Conservation (phyloP, 2,888 invertebrate species). For the Antheraea yamamai region DNA sequence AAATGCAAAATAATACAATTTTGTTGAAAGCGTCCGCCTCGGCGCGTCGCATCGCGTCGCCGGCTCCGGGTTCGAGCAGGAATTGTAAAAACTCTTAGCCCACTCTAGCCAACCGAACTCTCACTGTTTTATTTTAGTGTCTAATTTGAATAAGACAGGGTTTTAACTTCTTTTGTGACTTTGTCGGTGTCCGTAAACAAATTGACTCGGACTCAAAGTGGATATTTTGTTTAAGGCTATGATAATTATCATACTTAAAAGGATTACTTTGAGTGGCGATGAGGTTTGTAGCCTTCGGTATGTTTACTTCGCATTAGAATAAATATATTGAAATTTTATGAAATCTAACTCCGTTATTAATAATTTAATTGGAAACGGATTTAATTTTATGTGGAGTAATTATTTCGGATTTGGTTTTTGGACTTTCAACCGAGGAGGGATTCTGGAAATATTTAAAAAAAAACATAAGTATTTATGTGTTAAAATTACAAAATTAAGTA, state of each 20-base stretch:
- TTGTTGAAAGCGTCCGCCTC: constrained; percentile 65
- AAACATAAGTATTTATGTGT: no score
- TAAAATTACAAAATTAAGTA: no score
- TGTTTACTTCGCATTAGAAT: constrained; percentile 3
- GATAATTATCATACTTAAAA: constrained; percentile 43
- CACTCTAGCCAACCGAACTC: constrained; percentile 16
- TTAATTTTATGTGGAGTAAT: neutral
- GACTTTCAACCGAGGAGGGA: no score
- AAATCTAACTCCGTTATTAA: neutral
- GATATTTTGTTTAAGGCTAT: constrained; percentile 47
- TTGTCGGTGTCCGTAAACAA: constrained; percentile 70
- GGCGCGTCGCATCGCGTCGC: constrained; percentile 21
- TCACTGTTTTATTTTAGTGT: constrained; percentile 66
- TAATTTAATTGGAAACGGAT: neutral
- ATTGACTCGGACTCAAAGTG: constrained; percentile 62
- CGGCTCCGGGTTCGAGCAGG: constrained; percentile 34
- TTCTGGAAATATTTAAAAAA: no score
- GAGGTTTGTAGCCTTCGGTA: constrained; percentile 27
- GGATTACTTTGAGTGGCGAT: constrained; percentile 30
- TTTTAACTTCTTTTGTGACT: constrained; percentile 72
- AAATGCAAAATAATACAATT: constrained; percentile 81
- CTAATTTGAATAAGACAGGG: constrained; percentile 78
- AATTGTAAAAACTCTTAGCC: constrained; percentile 55
- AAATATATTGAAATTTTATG: neutral
- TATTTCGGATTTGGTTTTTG: neutral